These are phyloP conservation scores for Montipora foliosa DNA, from an alignment of 64 coral and sea anemone species.

Conservation along the genomic window DNA sequence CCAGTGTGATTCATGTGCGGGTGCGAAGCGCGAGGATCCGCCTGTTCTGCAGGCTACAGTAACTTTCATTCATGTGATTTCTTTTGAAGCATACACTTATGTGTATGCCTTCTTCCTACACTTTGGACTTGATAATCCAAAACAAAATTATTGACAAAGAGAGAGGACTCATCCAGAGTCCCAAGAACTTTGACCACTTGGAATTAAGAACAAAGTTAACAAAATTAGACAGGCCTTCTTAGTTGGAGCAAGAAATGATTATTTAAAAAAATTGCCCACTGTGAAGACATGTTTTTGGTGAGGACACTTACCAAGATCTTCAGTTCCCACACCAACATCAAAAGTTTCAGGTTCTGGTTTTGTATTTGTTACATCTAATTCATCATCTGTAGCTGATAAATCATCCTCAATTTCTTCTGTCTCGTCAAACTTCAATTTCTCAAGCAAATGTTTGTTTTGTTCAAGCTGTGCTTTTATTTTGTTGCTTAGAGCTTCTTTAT, in stretches of 20 bases:
- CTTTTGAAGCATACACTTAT: too few relatives aligned
- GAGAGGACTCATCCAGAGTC: too few relatives aligned
- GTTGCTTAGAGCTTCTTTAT: constrained; percentile 54
- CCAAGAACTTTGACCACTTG: too few relatives aligned
- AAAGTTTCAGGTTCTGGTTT: constrained; percentile 30
- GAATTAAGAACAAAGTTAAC: too few relatives aligned
- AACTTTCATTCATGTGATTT: too few relatives aligned
- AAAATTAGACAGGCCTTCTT: not conserved
- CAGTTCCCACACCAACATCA: constrained; percentile 77
- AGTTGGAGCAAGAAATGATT: not conserved
- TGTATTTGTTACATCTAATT: constrained; percentile 8
- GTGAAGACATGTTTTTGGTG: not conserved
- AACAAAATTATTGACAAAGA: too few relatives aligned
- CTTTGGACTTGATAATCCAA: too few relatives aligned
- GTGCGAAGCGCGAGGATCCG: too few relatives aligned
- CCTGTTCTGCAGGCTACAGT: too few relatives aligned
- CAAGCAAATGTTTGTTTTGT: constrained; percentile 78
- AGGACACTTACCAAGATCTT: constrained; percentile 12
- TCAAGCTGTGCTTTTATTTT: constrained; percentile 83
- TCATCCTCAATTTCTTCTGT: not conserved
- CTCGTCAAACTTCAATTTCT: not conserved
- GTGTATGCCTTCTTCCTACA: too few relatives aligned
- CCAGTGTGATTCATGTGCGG: too few relatives aligned
- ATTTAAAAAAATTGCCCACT: not conserved
- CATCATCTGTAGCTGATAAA: not conserved